A percentile compares a stretch with the other conserved stretches of the same genome.
phyloP scores from a whole-genome alignment of 1,140 invertebrate genomes.

The Eriosoma lanigerum region DNA sequence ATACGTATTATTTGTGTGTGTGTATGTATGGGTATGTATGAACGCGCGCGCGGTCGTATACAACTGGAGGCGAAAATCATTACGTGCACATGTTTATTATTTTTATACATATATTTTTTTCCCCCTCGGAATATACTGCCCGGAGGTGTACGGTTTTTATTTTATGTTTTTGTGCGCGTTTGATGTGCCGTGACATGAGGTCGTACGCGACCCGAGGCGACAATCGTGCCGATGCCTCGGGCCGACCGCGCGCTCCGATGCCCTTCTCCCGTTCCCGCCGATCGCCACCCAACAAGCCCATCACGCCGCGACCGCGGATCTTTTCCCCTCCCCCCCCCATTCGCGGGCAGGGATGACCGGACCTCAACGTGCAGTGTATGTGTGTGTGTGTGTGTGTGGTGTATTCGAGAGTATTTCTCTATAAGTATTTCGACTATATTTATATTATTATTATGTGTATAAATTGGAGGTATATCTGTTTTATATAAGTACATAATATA shows the following conservation, averaged over 20 bases:
- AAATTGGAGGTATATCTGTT: too few relatives aligned
- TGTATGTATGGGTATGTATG: neutral
- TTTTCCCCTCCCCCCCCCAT: too few relatives aligned
- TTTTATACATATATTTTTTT: constrained; percentile 22
- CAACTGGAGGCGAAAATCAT: constrained; percentile 50
- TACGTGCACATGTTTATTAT: constrained; percentile 51
- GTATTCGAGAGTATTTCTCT: neutral
- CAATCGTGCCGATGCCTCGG: constrained; percentile 44
- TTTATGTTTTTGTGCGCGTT: constrained; percentile 48
- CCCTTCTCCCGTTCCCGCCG: neutral
- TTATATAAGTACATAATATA: too few relatives aligned
- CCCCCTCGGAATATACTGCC: constrained; percentile 26
- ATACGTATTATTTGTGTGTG: neutral
- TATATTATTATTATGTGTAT: neutral
- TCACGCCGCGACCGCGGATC: neutral
- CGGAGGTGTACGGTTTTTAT: constrained; percentile 44
- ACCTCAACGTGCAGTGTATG: neutral
- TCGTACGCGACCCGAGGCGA: constrained; percentile 39
- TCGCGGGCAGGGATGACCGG: constrained; percentile 46
- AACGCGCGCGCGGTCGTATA: neutral
- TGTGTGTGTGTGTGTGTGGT: neutral
- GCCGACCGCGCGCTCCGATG: neutral
- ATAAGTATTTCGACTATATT: neutral
- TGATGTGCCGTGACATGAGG: constrained; percentile 52
- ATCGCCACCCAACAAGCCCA: too few relatives aligned